Conservation (phyloP, 2,113 vertebrate genomes). For the Penelope pileata region DNA sequence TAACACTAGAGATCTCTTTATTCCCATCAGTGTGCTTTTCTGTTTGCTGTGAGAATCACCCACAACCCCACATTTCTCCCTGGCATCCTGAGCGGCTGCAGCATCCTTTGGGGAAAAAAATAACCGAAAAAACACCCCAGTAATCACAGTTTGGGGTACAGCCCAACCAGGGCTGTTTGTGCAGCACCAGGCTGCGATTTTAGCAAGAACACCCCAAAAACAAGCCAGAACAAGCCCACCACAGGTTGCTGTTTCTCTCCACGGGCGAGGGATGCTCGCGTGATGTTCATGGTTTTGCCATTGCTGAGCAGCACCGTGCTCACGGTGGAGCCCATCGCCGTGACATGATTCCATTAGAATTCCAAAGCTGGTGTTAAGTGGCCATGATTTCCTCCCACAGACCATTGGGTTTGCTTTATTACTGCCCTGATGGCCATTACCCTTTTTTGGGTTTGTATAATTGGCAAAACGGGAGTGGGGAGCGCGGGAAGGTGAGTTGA, state of each 20-base stretch:
- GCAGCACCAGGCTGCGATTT: rapidly evolving
- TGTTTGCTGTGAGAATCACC: too few species aligned
- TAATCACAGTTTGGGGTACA: background rate
- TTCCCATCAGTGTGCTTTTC: too few species aligned
- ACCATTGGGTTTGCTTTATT: conserved; percentile 85
- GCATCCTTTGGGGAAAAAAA: too few species aligned
- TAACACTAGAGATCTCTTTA: too few species aligned
- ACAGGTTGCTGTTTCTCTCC: background rate
- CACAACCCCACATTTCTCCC: too few species aligned
- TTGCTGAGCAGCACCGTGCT: background rate
- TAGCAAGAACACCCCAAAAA: background rate
- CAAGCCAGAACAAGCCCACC: background rate
- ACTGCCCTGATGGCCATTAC: conserved; percentile 82
- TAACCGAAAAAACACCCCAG: rapidly evolving
- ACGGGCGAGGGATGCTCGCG: rapidly evolving
- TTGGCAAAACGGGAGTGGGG: conserved; percentile 73
- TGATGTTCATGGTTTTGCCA: background rate
- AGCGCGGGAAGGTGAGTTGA: background rate
- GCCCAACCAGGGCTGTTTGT: background rate
- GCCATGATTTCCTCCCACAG: conserved; percentile 82
- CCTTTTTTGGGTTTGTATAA: conserved; percentile 78
- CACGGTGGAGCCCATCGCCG: background rate
- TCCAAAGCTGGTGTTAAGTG: conserved; percentile 80
- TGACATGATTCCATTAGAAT: conserved; percentile 74
- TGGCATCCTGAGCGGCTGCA: too few species aligned